These are phyloP conservation scores for Lepus timidus DNA, from an alignment of 2,113 vertebrate genomes.

Conservation along the genomic window DNA sequence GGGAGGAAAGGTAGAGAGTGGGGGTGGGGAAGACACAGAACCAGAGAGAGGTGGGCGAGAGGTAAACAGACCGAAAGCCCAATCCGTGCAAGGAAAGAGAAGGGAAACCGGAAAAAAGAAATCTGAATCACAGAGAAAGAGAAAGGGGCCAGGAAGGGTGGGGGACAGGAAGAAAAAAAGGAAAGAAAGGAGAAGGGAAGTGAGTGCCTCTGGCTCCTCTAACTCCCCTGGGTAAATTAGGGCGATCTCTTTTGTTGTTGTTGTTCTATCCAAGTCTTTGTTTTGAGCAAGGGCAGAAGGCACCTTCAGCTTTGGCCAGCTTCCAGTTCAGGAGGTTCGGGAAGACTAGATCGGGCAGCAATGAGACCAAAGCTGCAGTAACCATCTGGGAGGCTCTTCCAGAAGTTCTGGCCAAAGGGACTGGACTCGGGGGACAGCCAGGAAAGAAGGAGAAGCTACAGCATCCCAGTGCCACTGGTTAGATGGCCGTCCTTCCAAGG, in stretches of 20 bases:
- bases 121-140: background rate
- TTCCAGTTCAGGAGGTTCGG: background rate
- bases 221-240: background rate
- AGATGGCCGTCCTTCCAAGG: background rate
- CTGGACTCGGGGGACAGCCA: background rate
- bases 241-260: background rate
- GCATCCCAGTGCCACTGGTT: background rate
- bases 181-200: slow-evolving; percentile 7
- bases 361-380: background rate
- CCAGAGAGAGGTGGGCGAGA: background rate
- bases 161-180: slow-evolving; percentile 13
- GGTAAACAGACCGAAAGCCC: slow-evolving; percentile 71
- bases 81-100: background rate
- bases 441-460: background rate
- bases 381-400: background rate
- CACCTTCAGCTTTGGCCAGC: background rate
- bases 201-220: background rate
- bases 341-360: background rate
- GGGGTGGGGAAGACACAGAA: background rate
- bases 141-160: background rate
- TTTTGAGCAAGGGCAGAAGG: background rate
- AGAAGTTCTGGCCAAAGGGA: background rate
- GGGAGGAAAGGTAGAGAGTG: background rate
- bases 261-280: background rate
- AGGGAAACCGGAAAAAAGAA: background rate